Evolutionary conservation across 1,140 invertebrate species (phyloP), one percentile per base, ranked within the genome.

Genomic region (Dinothrombium tinctorium): DNA sequence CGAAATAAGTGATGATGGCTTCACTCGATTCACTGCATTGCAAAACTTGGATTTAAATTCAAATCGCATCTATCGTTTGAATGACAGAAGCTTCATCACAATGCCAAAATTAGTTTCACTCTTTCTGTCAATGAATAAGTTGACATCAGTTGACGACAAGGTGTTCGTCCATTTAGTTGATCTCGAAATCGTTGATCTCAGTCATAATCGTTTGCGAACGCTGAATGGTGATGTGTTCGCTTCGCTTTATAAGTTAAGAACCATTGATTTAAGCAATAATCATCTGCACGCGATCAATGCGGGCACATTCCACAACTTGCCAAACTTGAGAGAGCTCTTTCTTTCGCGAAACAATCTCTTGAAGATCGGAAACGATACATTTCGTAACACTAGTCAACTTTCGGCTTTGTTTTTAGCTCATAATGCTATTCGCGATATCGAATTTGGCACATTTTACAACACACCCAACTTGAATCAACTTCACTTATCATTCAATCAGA

Each of bases 271-370:
- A 24, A 81, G 76, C 51, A 72, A 81, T 53, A 87, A 87, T 60
- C 80, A 87, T 52, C 40, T 87, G 12, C 80, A 86, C 54, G 69
- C 74, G 42, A 73, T 86, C 2, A 67, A 68, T 23, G 46, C 56
- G 19, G 76, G 76, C 0, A 67, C 83, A 1, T 87, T 89, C 54
- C 67, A 72, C 12, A 70, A 72, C 51, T 57, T 87, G 35, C 69
- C 69, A 0, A 71, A 80, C 42, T 58, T 89, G 2, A 66, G 72
- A 26, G 75, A 78, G 52, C 60, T 87, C 17, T 82, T 83, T 54
- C 59, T 87, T n/a, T 74, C 76, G 1, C 77, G 84, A 55, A 89
- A 89, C 53, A 86, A 86, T 55, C 76, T 89, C 35, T 56, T 83
- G 1, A 76, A 82, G 56, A 67, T 89, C 46, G 70, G 74, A 0